Conservation (phyloP, 1,140 invertebrate genomes). For the Hyles vespertilio region DNA sequence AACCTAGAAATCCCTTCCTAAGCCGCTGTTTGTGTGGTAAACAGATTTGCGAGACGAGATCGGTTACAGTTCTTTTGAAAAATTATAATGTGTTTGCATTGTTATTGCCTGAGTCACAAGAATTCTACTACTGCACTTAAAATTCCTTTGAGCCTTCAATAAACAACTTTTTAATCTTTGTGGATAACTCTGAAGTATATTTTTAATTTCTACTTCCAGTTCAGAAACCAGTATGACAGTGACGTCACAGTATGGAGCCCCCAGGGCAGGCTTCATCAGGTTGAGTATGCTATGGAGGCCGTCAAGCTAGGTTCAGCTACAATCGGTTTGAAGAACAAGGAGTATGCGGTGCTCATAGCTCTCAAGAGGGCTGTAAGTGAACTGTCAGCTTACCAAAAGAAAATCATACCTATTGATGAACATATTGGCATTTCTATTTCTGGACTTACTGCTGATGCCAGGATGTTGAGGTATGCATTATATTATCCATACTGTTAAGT, state of each 20-base stretch:
- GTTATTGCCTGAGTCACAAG: too few species aligned
- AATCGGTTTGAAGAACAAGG: constrained; percentile 95
- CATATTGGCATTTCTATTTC: constrained; percentile 98
- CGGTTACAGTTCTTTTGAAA: too few species aligned
- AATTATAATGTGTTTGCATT: too few species aligned
- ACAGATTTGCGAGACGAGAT: too few species aligned
- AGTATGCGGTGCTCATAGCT: constrained; percentile 95
- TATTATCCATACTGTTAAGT: neutral
- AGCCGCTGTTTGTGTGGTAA: too few species aligned
- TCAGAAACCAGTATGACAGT: constrained; percentile 99
- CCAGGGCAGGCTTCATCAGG: constrained; percentile 94
- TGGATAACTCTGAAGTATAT: neutral
- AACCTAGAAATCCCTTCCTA: too few species aligned
- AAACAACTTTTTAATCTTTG: too few species aligned
- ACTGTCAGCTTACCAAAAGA: constrained; percentile 97
- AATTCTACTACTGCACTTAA: too few species aligned
- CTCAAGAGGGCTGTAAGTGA: constrained; percentile 97
- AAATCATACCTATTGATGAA: constrained; percentile 96
- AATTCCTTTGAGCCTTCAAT: too few species aligned
- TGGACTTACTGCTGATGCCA: constrained; percentile 97
- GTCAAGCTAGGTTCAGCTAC: constrained; percentile 98
- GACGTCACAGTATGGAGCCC: constrained; percentile 99
- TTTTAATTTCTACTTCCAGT: constrained; percentile 77
- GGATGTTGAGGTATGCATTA: constrained; percentile 85
- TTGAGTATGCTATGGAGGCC: constrained; percentile 99